phyloP scores from a whole-genome alignment of 2,888 invertebrate species.

The Archaeoteleia sp. region DNA sequence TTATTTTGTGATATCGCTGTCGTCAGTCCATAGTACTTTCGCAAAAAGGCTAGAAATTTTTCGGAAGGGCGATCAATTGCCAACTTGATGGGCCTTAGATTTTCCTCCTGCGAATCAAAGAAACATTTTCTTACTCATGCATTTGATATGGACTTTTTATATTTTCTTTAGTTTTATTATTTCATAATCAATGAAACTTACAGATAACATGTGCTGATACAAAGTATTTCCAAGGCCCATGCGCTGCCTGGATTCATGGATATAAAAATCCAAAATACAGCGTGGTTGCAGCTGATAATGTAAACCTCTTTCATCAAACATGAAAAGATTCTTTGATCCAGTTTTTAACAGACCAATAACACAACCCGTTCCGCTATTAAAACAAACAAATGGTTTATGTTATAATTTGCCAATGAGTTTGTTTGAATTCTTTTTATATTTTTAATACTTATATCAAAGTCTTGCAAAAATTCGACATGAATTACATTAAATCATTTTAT shows the following conservation, averaged over 20 bases:
- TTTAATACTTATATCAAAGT: too few species aligned
- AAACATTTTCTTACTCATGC: background rate
- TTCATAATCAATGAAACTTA: conserved; percentile 72
- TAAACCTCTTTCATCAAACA: conserved; percentile 83
- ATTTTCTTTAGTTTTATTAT: too few species aligned
- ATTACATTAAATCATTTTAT: too few species aligned
- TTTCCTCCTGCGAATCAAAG: conserved; percentile 79
- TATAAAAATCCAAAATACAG: conserved; percentile 95
- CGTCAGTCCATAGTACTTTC: conserved; percentile 84
- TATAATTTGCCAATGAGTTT: too few species aligned
- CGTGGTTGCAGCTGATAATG: conserved; percentile 88
- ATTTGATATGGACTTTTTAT: too few species aligned
- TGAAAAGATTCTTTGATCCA: conserved; percentile 91
- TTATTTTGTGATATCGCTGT: conserved; percentile 87
- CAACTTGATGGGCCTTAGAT: conserved; percentile 82
- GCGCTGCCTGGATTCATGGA: conserved; percentile 89
- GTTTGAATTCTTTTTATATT: too few species aligned
- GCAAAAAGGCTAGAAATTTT: conserved; percentile 89
- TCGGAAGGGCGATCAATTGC: conserved; percentile 96
- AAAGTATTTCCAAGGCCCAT: conserved; percentile 89
- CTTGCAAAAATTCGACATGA: too few species aligned
- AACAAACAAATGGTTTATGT: too few species aligned
- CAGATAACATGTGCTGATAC: conserved; percentile 92
- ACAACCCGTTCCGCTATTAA: conserved; percentile 80
- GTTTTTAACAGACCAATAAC: conserved; percentile 93